A percentile compares a stretch with the other conserved stretches of the same genome.
phyloP scores from a whole-genome alignment of 2,797 vertebrate genomes.

The Pangasius larnaudii region DNA sequence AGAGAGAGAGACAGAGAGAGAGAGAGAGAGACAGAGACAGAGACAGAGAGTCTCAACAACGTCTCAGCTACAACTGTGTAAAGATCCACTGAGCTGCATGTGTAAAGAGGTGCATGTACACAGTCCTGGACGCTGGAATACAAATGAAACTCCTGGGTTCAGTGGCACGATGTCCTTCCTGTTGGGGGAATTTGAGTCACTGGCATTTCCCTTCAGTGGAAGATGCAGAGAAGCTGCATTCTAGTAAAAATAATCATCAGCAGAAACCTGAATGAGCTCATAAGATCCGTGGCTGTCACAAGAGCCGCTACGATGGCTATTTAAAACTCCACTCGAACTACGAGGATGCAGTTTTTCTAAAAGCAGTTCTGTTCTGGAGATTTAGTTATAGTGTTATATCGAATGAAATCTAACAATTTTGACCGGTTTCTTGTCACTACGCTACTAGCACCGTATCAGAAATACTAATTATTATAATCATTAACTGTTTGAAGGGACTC shows the following conservation, averaged over 20 bases:
- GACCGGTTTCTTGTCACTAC: not conserved
- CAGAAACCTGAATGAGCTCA: not conserved
- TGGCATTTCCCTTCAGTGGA: not conserved
- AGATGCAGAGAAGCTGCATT: not conserved
- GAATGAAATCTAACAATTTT: not conserved
- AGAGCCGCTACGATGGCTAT: not conserved
- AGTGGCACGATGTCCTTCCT: not conserved
- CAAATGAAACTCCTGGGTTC: not conserved
- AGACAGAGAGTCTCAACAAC: not conserved
- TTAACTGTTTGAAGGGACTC: not conserved
- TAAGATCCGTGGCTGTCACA: not conserved
- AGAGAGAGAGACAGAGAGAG: not conserved
- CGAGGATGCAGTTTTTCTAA: not conserved
- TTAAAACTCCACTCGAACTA: not conserved
- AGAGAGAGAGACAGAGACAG: not conserved
- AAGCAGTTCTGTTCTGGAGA: not conserved
- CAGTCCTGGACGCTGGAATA: not conserved
- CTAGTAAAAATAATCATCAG: not conserved
- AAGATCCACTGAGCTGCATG: not conserved
- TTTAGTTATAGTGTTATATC: not conserved
- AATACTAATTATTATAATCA: not conserved
- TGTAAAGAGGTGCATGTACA: not conserved
- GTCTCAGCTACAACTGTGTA: not conserved
- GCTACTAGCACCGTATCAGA: not conserved
- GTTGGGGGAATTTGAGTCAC: slow-evolving; percentile 5